Evolutionary conservation across 2,113 vertebrate genomes (phyloP), one percentile per base, ranked within the genome.

Genomic region (Ailuropoda melanoleuca): DNA sequence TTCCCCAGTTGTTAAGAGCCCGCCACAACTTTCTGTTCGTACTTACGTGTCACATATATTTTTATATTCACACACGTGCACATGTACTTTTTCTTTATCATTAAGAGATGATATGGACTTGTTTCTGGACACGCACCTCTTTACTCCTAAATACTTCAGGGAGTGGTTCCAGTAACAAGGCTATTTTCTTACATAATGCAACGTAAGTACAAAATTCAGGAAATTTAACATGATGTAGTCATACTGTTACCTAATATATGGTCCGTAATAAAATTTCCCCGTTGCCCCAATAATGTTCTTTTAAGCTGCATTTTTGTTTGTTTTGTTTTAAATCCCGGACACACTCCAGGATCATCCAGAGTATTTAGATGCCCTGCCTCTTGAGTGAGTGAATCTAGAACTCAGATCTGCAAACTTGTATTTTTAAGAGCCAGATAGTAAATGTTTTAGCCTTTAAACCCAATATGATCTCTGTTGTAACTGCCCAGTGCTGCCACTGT

Each of bases 191-290:
- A 24, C 18, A 17, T 24, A 24, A 72, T 14, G 26, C 4, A 39
- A 14, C 9, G 4, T 5, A 29, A 24, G n/a, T 31, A 19, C 23
- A 78, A 68, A 88, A 88, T 34, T 39, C 56, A 85, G 82, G 48
- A 75, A 74, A 37, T 24, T 23, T 50, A 37, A 74, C n/a, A n/a
- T 4, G 31, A 18, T 88, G 62, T 80, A 21, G n/a, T 58, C 24
- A 43, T 29, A 37, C 34, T n/a, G 0, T 74, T 19, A 37, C 37
- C 4, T 26, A 64, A 56, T 39, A 53, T n/a, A 12, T 0, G 6
- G 62, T 11, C 53, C 10, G 6, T 74, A 43, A 50, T 37, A 75
- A 88, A 9, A 13, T 19, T 48, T 64, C 72, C 66, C 77, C n/a
- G 60, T 43, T 53, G 37, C 1, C 24, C 7, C 82, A 77, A 2